These are phyloP conservation scores for Ditylenchus weischeri DNA, from an alignment of 2,888 invertebrate species.

Conservation along the genomic window DNA sequence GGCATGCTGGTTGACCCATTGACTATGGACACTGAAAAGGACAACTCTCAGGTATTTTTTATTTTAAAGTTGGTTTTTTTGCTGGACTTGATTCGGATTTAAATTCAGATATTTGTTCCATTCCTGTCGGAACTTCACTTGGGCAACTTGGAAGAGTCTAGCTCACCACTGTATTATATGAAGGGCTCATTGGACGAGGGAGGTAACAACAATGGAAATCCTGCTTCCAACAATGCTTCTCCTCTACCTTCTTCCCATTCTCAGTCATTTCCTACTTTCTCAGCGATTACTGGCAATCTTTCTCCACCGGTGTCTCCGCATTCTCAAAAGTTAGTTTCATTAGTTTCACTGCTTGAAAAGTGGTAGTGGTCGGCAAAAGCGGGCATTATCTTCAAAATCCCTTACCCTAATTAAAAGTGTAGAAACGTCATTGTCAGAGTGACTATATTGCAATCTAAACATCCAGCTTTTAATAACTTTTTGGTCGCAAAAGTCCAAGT, in stretches of 20 bases:
- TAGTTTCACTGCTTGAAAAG: too few species aligned
- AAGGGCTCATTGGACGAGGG: constrained; percentile 31
- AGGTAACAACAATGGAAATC: neutral
- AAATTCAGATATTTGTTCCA: constrained; percentile 53
- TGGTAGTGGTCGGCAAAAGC: too few species aligned
- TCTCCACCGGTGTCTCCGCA: constrained; percentile 34
- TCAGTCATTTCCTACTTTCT: constrained; percentile 11
- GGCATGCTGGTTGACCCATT: neutral
- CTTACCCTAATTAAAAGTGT: too few species aligned
- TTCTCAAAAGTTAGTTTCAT: constrained; percentile 22
- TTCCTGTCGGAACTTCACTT: constrained; percentile 51
- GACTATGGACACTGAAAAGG: constrained; percentile 10
- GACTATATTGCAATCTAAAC: too few species aligned
- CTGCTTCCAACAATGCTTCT: neutral
- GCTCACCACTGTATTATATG: constrained; percentile 32
- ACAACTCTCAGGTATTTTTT: constrained; percentile 19
- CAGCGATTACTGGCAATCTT: constrained; percentile 11
- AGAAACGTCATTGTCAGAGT: too few species aligned
- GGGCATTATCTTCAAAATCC: too few species aligned
- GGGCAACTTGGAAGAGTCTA: constrained; percentile 34
- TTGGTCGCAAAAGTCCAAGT: too few species aligned
- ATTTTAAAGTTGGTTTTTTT: constrained; percentile 6
- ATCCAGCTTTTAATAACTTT: too few species aligned
- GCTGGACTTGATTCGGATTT: neutral
- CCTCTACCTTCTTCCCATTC: constrained; percentile 4